A percentile compares a stretch with the other conserved stretches of the same genome.
Evolutionary conservation across 2,797 vertebrate species (phyloP).

Genomic region (Arrhamphus sclerolepis): DNA sequence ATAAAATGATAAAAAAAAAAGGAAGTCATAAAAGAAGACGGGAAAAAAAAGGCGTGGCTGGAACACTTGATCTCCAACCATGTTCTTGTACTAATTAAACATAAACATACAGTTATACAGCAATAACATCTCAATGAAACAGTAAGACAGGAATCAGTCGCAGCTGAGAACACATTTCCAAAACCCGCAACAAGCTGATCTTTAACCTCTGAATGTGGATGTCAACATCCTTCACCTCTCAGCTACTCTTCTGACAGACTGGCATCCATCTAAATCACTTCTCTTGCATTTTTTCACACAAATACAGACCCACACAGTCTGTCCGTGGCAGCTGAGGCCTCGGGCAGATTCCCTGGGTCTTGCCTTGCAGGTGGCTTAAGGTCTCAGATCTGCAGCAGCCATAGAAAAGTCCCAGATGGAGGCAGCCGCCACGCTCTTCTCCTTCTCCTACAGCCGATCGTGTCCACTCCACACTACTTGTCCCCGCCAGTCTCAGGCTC

Average conservation of each 20-base stretch:
- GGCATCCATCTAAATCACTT: conserved; percentile 29
- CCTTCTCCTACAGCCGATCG: conserved; percentile 35
- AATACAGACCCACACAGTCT: conserved; percentile 34
- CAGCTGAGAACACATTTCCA: conserved; percentile 37
- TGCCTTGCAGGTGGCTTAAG: conserved; percentile 32
- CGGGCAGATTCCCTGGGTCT: conserved; percentile 48
- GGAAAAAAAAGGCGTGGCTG: background rate
- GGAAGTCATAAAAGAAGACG: too few species aligned
- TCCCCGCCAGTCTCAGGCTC: conserved; percentile 71
- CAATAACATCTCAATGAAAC: conserved; percentile 34
- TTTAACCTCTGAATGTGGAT: conserved; percentile 23
- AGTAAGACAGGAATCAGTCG: conserved; percentile 29
- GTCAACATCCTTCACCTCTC: background rate
- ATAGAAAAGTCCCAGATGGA: conserved; percentile 52
- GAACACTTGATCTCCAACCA: background rate
- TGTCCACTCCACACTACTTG: conserved; percentile 40
- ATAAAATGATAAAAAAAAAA: conserved; percentile 21
- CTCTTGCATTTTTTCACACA: conserved; percentile 25
- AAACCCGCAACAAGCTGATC: conserved; percentile 39
- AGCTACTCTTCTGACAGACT: conserved; percentile 42
- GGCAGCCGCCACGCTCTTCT: conserved; percentile 32
- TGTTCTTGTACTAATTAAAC: too few species aligned
- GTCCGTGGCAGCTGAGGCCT: conserved; percentile 57
- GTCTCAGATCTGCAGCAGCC: conserved; percentile 54
- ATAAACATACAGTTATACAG: background rate